Base-by-base conservation (phyloP, 2,888 invertebrate species). In the Craniophora ligustri region DNA sequence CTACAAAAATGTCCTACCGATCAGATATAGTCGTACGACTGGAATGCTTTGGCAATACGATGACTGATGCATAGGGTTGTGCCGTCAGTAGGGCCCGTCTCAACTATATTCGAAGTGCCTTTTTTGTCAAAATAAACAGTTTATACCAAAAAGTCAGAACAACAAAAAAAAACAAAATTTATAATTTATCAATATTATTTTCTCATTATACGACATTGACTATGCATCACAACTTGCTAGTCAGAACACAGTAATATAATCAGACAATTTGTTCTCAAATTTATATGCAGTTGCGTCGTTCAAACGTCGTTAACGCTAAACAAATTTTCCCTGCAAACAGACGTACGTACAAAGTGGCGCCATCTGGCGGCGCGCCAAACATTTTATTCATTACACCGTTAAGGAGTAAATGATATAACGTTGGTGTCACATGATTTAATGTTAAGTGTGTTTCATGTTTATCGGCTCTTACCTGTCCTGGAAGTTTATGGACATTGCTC, bases 271-370 rank as follows among this genome's bases (percentile, higher is more conserved):
- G 71, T 60, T 60, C 30, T 10, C n/a, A 56, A 70, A 62, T 58
- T 67, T 50, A 71, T 49, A 60, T 74, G 72, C 75, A 72, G 59
- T 67, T 26, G 40, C 60, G 30, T 72, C 65, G 60, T 74, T 65
- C 48, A 74, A 71, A 74, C 56, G 32, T 72, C 72, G 54, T 72
- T 71, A 74, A 65, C 41, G 36, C 51, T 50, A 42, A 63, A 61
- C 60, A 67, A 67, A 56, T 71, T 73, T 65, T 58, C 59, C 51
- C 14, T 7, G 46, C 18, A 55, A 53, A 58, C 63, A 57, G 68
- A 53, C 57, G 55, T 56, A 41, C 36, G 42, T 7, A 19, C 31
- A 42, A 58, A 57, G 57, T 62, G 44, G 65, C 67, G 67, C 61
- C 67, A 58, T 54, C 71, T 73, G 73, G 73, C 71, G 44, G 23